A percentile compares a stretch with the other conserved stretches of the same genome.
Conservation (phyloP, 1,140 invertebrate species). For the Drosophila asahinai region DNA sequence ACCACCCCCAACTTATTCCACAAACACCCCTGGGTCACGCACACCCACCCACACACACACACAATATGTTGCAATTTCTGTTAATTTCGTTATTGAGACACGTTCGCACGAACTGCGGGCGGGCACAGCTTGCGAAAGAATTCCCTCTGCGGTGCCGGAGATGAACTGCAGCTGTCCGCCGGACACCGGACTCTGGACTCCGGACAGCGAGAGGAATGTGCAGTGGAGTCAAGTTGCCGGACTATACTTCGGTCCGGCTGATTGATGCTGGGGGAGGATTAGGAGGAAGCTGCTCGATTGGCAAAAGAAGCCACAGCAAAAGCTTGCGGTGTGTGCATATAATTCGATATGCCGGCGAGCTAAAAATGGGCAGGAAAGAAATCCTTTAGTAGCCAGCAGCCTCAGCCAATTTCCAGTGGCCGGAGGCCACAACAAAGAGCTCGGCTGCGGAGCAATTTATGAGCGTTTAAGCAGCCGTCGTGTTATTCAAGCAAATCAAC, state of each 20-base stretch:
- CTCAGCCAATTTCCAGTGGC: constrained; percentile 20
- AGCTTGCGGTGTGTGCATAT: constrained; percentile 72
- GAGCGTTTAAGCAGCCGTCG: constrained; percentile 28
- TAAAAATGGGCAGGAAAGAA: constrained; percentile 44
- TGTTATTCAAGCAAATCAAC: constrained; percentile 25
- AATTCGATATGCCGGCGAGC: constrained; percentile 54
- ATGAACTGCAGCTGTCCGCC: constrained; percentile 55
- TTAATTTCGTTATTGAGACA: constrained; percentile 82
- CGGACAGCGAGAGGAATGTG: constrained; percentile 3
- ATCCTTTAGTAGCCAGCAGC: constrained; percentile 36
- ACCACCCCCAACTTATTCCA: background rate
- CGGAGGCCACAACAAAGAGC: constrained; percentile 50
- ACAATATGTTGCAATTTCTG: constrained; percentile 82
- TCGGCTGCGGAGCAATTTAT: constrained; percentile 29
- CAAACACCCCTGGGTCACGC: constrained; percentile 14
- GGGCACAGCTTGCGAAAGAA: constrained; percentile 63
- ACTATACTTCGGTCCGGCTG: constrained; percentile 16
- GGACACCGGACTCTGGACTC: background rate
- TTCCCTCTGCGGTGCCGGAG: constrained; percentile 34
- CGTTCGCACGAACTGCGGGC: constrained; percentile 70
- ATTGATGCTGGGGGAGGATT: constrained; percentile 32
- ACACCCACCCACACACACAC: constrained; percentile 8
- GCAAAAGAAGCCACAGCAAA: constrained; percentile 76
- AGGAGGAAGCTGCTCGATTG: constrained; percentile 32
- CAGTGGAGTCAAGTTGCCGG: constrained; percentile 15